phyloP scores from a whole-genome alignment of 2,113 vertebrate genomes.

The Felis catus region DNA sequence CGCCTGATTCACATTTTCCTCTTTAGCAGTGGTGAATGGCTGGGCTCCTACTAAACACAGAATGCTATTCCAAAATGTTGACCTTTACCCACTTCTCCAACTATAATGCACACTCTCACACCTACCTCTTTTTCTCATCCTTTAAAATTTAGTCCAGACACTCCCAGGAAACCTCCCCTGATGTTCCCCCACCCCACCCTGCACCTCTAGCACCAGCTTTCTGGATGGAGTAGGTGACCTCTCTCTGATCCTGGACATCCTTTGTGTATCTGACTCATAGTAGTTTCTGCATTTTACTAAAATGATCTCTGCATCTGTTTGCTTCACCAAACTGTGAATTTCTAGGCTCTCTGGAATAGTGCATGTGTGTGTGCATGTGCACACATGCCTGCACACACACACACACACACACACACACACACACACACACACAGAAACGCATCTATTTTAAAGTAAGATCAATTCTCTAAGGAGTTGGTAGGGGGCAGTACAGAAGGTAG shows the following conservation, averaged over 20 bases:
- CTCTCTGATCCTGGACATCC: neutral
- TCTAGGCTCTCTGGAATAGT: neutral
- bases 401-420: too few relatives aligned
- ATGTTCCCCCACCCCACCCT: neutral
- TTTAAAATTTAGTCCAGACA: constrained; percentile 32
- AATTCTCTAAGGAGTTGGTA: neutral
- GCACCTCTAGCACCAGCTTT: neutral
- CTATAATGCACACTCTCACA: neutral
- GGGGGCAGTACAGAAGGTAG: neutral
- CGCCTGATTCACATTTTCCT: neutral
- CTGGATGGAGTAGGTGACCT: neutral
- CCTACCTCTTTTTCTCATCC: neutral
- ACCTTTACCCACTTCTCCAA: constrained; percentile 13
- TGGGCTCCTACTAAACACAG: neutral
- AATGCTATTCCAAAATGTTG: neutral
- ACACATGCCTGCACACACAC: too few relatives aligned
- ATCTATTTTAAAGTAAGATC: constrained; percentile 17
- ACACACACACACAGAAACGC: neutral
- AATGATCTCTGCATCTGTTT: neutral
- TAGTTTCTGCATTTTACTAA: neutral
- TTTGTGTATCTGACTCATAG: neutral
- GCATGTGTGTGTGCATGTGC: accelerated
- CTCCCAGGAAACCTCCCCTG: neutral
- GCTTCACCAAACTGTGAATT: neutral
- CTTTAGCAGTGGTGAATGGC: neutral